Evolutionary conservation across 1,140 invertebrate species (phyloP), one percentile per base, ranked within the genome.

Genomic region (Mercenaria mercenaria): DNA sequence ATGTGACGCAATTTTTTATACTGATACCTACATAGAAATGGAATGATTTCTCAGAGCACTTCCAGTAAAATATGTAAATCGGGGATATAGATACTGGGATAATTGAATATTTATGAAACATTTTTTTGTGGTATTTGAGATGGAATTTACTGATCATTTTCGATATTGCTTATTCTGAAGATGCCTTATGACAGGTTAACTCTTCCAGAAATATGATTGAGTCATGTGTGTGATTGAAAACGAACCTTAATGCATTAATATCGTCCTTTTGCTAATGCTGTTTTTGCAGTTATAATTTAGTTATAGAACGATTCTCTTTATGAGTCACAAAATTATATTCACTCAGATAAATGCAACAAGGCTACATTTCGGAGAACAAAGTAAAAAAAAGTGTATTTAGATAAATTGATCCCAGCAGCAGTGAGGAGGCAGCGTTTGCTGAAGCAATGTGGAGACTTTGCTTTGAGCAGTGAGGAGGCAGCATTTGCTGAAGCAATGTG

Each of bases 61-160:
- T 41, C 11, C 26, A 41, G 37, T 20, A 76, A 37, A 52, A 37
- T 79, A 79, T 79, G 76, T 26, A 34, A 79, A 79, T 79, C 1
- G n/a, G 10, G 47, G 76, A 79, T 56, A 79, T 79, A 79, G 76
- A 79, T 79, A 52, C 34, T 23, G 37, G 41, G n/a, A 79, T 59
- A 59, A 79, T 79, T 79, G 76, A 79, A 79, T 79, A 79, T 56
- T 79, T 79, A 79, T 79, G 76, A 79, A 52, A 79, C 56, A 79
- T 79, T 50, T 1, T n/a, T 56, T 56, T 79, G 76, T 79, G 50
- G 47, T 76, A 76, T 76, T 26, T 13, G 13, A 47, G 41, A 79
- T 56, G 76, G 50, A 32, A 15, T 52, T 29, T 29, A 26, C 26
- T 23, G 37, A 79, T 52, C 32, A 8, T 26, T 52, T 41, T 56